phyloP scores from a whole-genome alignment of 2,797 vertebrate species.

The Danio choprae region DNA sequence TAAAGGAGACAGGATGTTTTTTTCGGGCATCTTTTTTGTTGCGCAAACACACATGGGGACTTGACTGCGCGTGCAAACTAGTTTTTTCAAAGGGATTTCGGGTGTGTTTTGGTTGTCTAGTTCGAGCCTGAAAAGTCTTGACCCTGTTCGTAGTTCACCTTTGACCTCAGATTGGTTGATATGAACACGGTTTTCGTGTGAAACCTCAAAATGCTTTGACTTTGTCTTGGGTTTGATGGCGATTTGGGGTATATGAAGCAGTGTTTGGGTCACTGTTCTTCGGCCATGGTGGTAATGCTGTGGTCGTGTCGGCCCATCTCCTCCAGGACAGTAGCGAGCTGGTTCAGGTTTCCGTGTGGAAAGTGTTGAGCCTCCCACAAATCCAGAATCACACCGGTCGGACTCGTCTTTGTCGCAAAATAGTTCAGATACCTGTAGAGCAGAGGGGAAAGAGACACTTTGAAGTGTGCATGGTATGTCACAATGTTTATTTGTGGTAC shows the following conservation, averaged over 20 bases:
- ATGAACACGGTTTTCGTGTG: no score
- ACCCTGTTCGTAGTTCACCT: slow-evolving; percentile 42
- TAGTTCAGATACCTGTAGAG: slow-evolving; percentile 93
- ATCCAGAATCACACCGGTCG: slow-evolving; percentile 96
- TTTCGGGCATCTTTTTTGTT: slow-evolving; percentile 32
- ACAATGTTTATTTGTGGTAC: no score
- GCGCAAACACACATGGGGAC: not conserved
- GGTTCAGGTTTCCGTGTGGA: slow-evolving; percentile 93
- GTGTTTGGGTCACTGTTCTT: slow-evolving; percentile 83
- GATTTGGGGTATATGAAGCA: not conserved
- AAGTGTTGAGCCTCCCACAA: slow-evolving; percentile 99
- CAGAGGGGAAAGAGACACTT: not conserved
- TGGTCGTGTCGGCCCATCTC: slow-evolving; percentile 97
- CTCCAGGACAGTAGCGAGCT: slow-evolving; percentile 92
- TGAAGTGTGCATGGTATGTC: no score
- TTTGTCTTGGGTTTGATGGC: not conserved
- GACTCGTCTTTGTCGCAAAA: slow-evolving; percentile 97
- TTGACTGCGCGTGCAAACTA: slow-evolving; percentile 12
- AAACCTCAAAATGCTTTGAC: not conserved
- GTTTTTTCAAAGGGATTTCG: not conserved
- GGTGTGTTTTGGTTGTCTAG: not conserved
- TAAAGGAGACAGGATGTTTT: slow-evolving; percentile 32
- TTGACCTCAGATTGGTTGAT: not conserved
- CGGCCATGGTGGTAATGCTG: slow-evolving; percentile 80
- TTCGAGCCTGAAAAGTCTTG: not conserved